These are phyloP conservation scores for Nerophis lumbriciformis DNA, from an alignment of 2,113 vertebrate species.

Conservation along the genomic window DNA sequence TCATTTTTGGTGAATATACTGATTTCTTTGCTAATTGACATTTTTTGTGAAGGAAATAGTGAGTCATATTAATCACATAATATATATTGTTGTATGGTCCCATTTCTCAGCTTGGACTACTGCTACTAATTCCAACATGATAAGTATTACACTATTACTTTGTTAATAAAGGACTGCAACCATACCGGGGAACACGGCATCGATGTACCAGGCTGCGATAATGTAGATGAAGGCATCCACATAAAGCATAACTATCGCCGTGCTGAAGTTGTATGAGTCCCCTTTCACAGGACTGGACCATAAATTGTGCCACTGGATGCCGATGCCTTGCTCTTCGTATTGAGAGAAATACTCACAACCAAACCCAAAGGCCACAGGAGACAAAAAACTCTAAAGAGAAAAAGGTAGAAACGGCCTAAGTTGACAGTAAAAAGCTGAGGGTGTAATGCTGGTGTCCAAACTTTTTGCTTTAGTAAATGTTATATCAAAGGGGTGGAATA, in stretches of 20 bases:
- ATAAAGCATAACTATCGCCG: slow-evolving; percentile 74
- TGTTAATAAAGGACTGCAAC: background rate
- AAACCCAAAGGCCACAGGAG: slow-evolving; percentile 88
- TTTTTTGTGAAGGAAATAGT: no score
- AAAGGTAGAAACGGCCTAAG: background rate
- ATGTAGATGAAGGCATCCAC: slow-evolving; percentile 78
- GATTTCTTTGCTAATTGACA: no score
- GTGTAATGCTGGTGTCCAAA: no score
- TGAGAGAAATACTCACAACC: slow-evolving; percentile 88
- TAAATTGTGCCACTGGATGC: slow-evolving; percentile 85
- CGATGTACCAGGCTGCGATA: slow-evolving; percentile 83
- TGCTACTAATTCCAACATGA: background rate
- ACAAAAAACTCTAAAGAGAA: slow-evolving; percentile 81
- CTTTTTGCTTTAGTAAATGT: no score
- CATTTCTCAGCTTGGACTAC: background rate
- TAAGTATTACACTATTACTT: background rate
- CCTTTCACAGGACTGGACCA: slow-evolving; percentile 71
- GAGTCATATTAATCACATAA: no score
- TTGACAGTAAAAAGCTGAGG: no score
- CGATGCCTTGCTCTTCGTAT: slow-evolving; percentile 86
- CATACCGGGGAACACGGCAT: slow-evolving; percentile 84
- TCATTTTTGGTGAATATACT: no score
- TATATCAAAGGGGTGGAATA: no score
- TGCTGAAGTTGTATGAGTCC: slow-evolving; percentile 78
- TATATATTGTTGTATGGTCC: background rate